Evolutionary conservation across 1,140 invertebrate species (phyloP).

Genomic region (Diprion similis): DNA sequence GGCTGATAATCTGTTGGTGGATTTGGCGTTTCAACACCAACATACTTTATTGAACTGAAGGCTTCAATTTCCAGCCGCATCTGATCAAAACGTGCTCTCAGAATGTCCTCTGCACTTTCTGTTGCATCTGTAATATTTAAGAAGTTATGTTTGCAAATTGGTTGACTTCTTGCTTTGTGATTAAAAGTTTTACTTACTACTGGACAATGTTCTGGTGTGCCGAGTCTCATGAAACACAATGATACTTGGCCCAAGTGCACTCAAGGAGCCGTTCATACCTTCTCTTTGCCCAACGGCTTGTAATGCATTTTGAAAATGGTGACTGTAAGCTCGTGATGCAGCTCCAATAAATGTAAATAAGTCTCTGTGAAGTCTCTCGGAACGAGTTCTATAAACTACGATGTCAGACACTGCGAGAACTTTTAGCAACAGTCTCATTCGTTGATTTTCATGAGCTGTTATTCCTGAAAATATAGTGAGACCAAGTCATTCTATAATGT

Average conservation of each 20-base stretch:
- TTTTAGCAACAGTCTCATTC: conserved; percentile 75
- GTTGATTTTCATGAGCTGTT: conserved; percentile 73
- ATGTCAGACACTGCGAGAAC: conserved; percentile 83
- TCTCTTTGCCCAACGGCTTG: conserved; percentile 64
- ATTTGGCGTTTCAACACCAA: conserved; percentile 67
- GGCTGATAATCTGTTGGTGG: conserved; percentile 64
- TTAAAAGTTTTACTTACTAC: conserved; percentile 40
- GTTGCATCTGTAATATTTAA: conserved; percentile 53
- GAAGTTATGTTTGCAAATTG: conserved; percentile 4
- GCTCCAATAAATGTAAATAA: conserved; percentile 82
- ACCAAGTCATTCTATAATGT: conserved; percentile 3
- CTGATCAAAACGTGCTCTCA: conserved; percentile 70
- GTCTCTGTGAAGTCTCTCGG: conserved; percentile 80
- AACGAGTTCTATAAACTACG: conserved; percentile 80
- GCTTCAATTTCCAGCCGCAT: conserved; percentile 72
- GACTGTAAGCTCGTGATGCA: conserved; percentile 77
- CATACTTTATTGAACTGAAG: conserved; percentile 77
- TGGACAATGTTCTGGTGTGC: conserved; percentile 70
- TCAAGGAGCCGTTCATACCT: conserved; percentile 59
- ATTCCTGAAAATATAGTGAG: conserved; percentile 52
- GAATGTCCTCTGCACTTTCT: conserved; percentile 72
- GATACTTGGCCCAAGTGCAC: conserved; percentile 74
- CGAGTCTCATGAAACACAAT: conserved; percentile 85
- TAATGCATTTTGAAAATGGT: conserved; percentile 76
- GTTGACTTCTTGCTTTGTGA: too few species aligned